A percentile compares a stretch with the other conserved stretches of the same genome.
phyloP scores from a whole-genome alignment of 2,888 invertebrate species.

The Drosophila flavopinicola region DNA sequence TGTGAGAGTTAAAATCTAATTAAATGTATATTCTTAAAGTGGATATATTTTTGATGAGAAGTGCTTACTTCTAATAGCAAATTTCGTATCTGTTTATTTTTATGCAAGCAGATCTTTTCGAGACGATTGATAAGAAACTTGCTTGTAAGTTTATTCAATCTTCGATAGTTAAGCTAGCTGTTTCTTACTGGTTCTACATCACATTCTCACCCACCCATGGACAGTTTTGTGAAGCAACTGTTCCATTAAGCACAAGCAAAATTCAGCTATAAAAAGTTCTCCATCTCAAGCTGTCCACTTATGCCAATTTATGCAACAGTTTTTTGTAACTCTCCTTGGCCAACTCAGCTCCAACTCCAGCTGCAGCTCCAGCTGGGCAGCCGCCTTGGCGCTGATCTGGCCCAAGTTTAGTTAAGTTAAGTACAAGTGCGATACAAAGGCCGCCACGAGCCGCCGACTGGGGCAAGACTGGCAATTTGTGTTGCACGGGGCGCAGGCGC shows the following conservation, averaged over 20 bases:
- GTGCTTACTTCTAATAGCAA: no score
- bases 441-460: slow-evolving; percentile 47
- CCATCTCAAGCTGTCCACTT: slow-evolving; percentile 59
- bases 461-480: slow-evolving; percentile 43
- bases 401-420: slow-evolving; percentile 35
- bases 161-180: neutral
- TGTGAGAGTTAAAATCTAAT: no score
- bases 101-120: no score
- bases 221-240: slow-evolving; percentile 16
- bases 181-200: slow-evolving; percentile 3
- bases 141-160: neutral
- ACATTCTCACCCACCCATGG: slow-evolving; percentile 19
- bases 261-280: slow-evolving; percentile 24
- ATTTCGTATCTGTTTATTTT: no score
- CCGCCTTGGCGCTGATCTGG: slow-evolving; percentile 31
- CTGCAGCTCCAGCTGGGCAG: slow-evolving; percentile 44
- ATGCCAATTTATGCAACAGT: slow-evolving; percentile 67
- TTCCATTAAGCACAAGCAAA: slow-evolving; percentile 34
- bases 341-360: slow-evolving; percentile 18
- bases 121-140: no score
- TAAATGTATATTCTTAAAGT: no score
- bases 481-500: slow-evolving; percentile 58
- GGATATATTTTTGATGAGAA: no score
- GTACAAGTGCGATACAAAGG: slow-evolving; percentile 59
- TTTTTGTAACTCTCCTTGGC: slow-evolving; percentile 25